phyloP scores from a whole-genome alignment of 2,113 vertebrate species.

The Thamnaconus septentrionalis region DNA sequence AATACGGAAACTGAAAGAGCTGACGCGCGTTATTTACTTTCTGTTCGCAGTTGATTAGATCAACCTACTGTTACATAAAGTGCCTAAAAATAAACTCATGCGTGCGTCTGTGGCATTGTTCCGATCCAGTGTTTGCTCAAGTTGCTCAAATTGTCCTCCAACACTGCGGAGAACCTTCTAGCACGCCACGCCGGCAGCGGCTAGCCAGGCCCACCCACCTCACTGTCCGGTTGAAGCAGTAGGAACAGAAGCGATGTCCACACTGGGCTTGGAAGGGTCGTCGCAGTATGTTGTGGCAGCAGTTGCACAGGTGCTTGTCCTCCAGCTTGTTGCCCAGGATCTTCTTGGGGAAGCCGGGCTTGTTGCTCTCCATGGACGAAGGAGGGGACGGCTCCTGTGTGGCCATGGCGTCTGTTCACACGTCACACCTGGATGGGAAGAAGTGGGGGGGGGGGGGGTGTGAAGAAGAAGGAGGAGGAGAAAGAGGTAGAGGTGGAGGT shows the following conservation, averaged over 20 bases:
- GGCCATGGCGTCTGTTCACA: slow-evolving; percentile 70
- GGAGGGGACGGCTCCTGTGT: slow-evolving; percentile 84
- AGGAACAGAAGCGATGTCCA: slow-evolving; percentile 95
- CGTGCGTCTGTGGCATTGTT: too few relatives aligned
- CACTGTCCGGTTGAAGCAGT: slow-evolving; percentile 83
- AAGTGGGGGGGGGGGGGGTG: slow-evolving; percentile 11
- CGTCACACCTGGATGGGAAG: slow-evolving; percentile 45
- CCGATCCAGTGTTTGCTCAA: too few relatives aligned
- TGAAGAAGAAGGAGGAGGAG: too few relatives aligned
- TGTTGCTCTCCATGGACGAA: slow-evolving; percentile 83
- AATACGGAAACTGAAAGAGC: background rate
- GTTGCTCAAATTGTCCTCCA: too few relatives aligned
- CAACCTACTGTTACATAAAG: too few relatives aligned
- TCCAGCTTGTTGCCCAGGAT: slow-evolving; percentile 89
- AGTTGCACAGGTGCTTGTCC: slow-evolving; percentile 92
- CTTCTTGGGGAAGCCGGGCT: slow-evolving; percentile 88
- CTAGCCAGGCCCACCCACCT: slow-evolving; percentile 44
- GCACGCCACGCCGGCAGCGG: too few relatives aligned
- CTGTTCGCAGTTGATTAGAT: too few relatives aligned
- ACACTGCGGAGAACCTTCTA: too few relatives aligned
- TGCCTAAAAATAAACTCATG: too few relatives aligned
- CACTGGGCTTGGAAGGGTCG: slow-evolving; percentile 94
- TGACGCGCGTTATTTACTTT: too few relatives aligned
- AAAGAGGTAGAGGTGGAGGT: too few relatives aligned
- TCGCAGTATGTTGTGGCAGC: slow-evolving; percentile 88